These are phyloP conservation scores for Melanchra persicariae DNA, from an alignment of 2,888 invertebrate genomes.

Conservation along the genomic window DNA sequence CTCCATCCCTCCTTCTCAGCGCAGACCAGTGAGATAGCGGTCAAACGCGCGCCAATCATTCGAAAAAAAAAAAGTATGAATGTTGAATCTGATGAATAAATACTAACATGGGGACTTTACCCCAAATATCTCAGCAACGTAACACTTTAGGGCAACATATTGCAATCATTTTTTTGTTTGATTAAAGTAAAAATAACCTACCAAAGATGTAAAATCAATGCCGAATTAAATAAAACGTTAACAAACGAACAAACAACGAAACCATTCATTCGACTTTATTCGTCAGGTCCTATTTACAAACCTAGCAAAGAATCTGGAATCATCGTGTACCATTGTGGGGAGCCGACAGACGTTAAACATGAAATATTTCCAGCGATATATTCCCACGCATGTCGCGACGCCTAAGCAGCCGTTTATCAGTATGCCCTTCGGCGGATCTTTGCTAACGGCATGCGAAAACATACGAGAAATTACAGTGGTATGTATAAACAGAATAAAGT, in stretches of 20 bases:
- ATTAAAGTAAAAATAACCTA: no score
- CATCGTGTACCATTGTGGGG: constrained; percentile 61
- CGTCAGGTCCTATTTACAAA: constrained; percentile 37
- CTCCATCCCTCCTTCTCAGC: no score
- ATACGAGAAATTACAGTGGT: constrained; percentile 74
- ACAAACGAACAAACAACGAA: constrained; percentile 24
- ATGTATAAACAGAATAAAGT: constrained; percentile 55
- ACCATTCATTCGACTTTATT: constrained; percentile 51
- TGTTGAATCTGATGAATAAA: not conserved
- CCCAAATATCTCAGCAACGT: no score
- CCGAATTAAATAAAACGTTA: not conserved
- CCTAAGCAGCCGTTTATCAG: constrained; percentile 85
- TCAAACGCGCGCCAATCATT: no score
- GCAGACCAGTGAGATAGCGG: no score
- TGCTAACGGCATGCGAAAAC: constrained; percentile 73
- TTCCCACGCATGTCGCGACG: constrained; percentile 83
- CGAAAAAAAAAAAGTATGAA: no score
- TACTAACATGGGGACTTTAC: no score
- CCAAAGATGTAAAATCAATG: not conserved
- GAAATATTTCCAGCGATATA: constrained; percentile 82
- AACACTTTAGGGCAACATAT: no score
- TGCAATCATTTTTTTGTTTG: no score
- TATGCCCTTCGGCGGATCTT: constrained; percentile 81
- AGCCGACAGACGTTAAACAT: constrained; percentile 77
- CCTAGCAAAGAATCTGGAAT: constrained; percentile 62